Evolutionary conservation across 2,113 vertebrate genomes (phyloP).

Genomic region (Potamarius usumacintae): DNA sequence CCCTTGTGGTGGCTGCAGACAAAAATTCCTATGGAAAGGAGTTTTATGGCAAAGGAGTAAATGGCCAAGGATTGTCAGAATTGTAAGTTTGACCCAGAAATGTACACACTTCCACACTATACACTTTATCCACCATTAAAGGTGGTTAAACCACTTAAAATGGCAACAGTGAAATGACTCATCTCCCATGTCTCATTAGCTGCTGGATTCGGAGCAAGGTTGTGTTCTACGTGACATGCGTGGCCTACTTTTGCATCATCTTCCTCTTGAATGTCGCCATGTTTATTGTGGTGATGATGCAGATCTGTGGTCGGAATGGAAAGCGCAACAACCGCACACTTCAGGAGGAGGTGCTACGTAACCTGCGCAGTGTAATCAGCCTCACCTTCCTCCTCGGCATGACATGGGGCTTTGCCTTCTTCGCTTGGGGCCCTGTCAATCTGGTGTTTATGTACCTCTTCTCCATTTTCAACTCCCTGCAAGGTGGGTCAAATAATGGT

Average conservation of each 20-base stretch:
- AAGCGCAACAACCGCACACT: slow-evolving; percentile 88
- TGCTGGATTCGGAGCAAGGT: slow-evolving; percentile 84
- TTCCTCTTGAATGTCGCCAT: slow-evolving; percentile 95
- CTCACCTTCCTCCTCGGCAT: slow-evolving; percentile 95
- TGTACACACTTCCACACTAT: neutral
- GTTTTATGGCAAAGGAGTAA: slow-evolving; percentile 68
- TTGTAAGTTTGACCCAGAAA: slow-evolving; percentile 80
- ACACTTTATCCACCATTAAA: neutral
- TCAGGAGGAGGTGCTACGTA: slow-evolving; percentile 87
- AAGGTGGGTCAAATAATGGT: slow-evolving; percentile 75
- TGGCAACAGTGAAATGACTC: neutral
- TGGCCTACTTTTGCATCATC: slow-evolving; percentile 87
- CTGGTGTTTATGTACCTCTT: slow-evolving; percentile 91
- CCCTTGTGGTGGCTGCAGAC: slow-evolving; percentile 78
- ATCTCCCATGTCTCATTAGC: slow-evolving; percentile 65
- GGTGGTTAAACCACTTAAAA: neutral
- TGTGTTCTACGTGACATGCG: slow-evolving; percentile 88
- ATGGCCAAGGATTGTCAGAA: slow-evolving; percentile 73
- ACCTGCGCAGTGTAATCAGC: slow-evolving; percentile 90
- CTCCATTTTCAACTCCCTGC: slow-evolving; percentile 94
- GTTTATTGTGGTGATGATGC: slow-evolving; percentile 97
- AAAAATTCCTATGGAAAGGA: slow-evolving; percentile 77
- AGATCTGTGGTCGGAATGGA: slow-evolving; percentile 95
- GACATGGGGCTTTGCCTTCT: slow-evolving; percentile 98
- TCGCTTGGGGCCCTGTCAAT: slow-evolving; percentile 88